Evolutionary conservation across 2,888 invertebrate species (phyloP).

Genomic region (Masnerella sp.): DNA sequence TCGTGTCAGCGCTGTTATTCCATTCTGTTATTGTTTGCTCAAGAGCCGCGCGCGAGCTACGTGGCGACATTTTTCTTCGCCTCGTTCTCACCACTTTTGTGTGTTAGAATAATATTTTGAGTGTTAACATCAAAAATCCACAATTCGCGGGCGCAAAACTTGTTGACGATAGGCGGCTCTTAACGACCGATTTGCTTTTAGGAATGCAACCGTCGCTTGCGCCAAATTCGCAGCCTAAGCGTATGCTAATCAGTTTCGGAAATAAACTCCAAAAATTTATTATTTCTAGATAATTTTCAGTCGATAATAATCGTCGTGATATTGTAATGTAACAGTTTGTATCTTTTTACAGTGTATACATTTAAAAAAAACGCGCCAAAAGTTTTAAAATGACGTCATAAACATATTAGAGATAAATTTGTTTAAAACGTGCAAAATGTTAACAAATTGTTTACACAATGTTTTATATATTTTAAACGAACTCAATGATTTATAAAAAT

Average conservation of each 20-base stretch:
- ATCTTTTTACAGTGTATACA: too few species aligned
- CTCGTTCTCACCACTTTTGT: conserved; percentile 27
- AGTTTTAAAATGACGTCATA: too few species aligned
- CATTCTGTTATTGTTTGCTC: conserved; percentile 53
- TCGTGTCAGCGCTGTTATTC: conserved; percentile 54
- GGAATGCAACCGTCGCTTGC: conserved; percentile 34
- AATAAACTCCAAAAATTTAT: too few species aligned
- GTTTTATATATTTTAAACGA: too few species aligned
- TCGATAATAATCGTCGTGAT: too few species aligned
- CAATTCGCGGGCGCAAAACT: conserved; percentile 36
- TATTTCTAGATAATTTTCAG: too few species aligned
- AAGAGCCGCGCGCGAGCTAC: conserved; percentile 44
- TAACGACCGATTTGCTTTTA: conserved; percentile 37
- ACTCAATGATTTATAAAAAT: too few species aligned
- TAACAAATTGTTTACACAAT: too few species aligned
- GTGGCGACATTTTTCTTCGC: conserved; percentile 34
- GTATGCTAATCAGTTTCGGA: conserved; percentile 52
- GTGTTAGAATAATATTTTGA: conserved; percentile 55
- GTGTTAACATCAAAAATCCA: conserved; percentile 53
- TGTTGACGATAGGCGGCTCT: conserved; percentile 24
- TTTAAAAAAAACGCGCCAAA: too few species aligned
- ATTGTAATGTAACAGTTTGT: too few species aligned
- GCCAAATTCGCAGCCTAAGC: conserved; percentile 32
- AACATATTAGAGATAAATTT: too few species aligned
- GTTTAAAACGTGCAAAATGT: too few species aligned